Conservation (phyloP, 35 echinoderm and acorn worm species). For the Heliocidaris erythrogramma region DNA sequence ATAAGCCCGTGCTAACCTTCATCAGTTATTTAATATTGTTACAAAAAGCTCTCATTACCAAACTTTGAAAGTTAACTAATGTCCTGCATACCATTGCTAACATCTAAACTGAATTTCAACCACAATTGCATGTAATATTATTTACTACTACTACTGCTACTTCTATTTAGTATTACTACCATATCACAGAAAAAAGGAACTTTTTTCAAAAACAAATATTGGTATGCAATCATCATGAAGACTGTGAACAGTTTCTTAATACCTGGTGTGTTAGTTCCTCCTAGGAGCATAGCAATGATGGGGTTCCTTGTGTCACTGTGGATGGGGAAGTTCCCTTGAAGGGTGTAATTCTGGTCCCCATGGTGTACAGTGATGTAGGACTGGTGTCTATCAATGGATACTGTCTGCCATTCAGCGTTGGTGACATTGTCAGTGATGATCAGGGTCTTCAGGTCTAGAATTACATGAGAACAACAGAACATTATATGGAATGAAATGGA, state of each 20-base stretch:
- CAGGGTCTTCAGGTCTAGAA: constrained; percentile 50
- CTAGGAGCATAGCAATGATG: constrained; percentile 67
- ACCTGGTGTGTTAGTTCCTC: constrained; percentile 67
- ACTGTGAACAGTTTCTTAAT: not conserved
- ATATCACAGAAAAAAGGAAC: too few relatives aligned
- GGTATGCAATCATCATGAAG: too few relatives aligned
- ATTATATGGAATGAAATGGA: not conserved
- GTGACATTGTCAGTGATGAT: constrained; percentile 52
- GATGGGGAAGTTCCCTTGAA: constrained; percentile 82
- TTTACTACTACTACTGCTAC: too few relatives aligned
- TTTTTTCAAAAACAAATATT: too few relatives aligned
- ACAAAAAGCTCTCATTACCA: too few relatives aligned
- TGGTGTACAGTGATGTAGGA: constrained; percentile 60
- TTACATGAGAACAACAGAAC: not conserved
- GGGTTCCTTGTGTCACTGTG: constrained; percentile 52
- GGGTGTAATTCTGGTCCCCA: constrained; percentile 25
- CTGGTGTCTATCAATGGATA: constrained; percentile 73
- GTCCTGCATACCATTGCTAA: too few relatives aligned
- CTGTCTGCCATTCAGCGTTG: constrained; percentile 68
- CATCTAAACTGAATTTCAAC: too few relatives aligned
- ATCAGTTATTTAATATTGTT: too few relatives aligned
- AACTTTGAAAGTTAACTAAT: too few relatives aligned
- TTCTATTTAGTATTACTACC: too few relatives aligned
- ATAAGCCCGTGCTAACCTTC: too few relatives aligned
- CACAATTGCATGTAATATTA: too few relatives aligned